Evolutionary conservation across 2,797 vertebrate species (phyloP).

Genomic region (Sus cebifrons): DNA sequence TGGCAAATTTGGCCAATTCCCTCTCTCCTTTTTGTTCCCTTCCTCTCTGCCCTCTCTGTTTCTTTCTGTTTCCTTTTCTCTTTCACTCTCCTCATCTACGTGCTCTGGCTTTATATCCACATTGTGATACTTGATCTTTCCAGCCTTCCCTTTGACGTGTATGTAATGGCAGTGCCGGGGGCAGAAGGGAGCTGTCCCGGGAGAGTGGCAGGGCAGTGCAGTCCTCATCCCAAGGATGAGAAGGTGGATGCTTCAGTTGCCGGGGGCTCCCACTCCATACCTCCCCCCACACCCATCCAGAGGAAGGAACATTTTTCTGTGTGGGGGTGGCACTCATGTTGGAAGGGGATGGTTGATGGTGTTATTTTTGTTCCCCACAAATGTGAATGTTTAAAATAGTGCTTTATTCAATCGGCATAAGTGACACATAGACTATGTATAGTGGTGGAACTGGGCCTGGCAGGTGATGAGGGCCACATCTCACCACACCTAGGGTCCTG

Average conservation of each 20-base stretch:
- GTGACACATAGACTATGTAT: conserved; percentile 89
- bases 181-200: not conserved
- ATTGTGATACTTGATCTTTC: not conserved
- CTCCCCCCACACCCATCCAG: conserved; percentile 6
- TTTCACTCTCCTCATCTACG: not conserved
- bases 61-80: conserved; percentile 27
- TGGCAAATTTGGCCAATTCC: not conserved
- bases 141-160: not conserved
- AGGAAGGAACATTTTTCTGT: conserved; percentile 78
- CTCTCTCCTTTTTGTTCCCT: not conserved
- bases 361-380: conserved; percentile 82
- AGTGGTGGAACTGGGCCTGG: conserved; percentile 83
- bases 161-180: not conserved
- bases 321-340: conserved; percentile 50
- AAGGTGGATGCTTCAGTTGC: conserved; percentile 50
- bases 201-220: not conserved
- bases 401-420: conserved; percentile 86
- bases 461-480: conserved; percentile 70
- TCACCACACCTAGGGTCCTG: conserved; percentile 39
- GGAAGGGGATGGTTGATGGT: not conserved
- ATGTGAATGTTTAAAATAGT: conserved; percentile 89
- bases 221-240: not conserved
- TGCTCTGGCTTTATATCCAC: not conserved
- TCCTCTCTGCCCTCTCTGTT: not conserved
- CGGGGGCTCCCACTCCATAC: conserved; percentile 39